Conservation (phyloP, 2,888 invertebrate species). For the Strigamia maritima region DNA sequence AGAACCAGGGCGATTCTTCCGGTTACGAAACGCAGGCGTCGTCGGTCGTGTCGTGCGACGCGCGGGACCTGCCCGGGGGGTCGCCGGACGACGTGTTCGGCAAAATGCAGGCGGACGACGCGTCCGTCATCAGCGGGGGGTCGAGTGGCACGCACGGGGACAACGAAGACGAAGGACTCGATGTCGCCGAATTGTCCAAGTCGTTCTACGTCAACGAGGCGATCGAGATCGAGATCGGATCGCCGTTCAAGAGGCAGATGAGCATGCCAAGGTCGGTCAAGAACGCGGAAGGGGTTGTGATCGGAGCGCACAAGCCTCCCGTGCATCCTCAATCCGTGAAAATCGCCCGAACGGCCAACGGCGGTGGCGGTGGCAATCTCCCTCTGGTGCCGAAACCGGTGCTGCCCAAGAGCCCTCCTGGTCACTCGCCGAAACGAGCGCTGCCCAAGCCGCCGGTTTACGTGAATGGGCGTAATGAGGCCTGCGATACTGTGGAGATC, state of each 20-base stretch:
- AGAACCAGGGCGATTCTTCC: constrained; percentile 42
- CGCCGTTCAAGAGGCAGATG: constrained; percentile 34
- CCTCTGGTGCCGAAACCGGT: constrained; percentile 24
- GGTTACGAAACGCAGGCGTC: constrained; percentile 45
- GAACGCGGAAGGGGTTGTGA: background rate
- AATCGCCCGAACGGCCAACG: background rate
- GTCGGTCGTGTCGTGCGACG: constrained; percentile 42
- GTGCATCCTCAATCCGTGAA: background rate
- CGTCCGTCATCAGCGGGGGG: constrained; percentile 41
- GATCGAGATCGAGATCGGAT: background rate
- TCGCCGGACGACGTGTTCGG: constrained; percentile 29
- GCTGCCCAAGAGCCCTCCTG: constrained; percentile 9
- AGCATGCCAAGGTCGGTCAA: background rate
- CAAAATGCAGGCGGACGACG: constrained; percentile 40
- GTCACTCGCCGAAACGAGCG: constrained; percentile 5
- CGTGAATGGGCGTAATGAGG: background rate
- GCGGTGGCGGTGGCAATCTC: background rate
- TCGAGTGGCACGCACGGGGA: constrained; percentile 38
- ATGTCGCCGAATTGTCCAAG: background rate
- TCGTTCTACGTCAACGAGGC: background rate
- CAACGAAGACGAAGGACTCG: constrained; percentile 39
- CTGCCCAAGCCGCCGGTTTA: background rate
- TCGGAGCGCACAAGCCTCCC: background rate
- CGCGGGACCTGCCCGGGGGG: constrained; percentile 33
- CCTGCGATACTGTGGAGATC: background rate